Percentiles rank a stretch among this genome's conserved stretches.
Evolutionary conservation across 2,888 invertebrate genomes (phyloP).

Genomic region (Orthosia gracilis): DNA sequence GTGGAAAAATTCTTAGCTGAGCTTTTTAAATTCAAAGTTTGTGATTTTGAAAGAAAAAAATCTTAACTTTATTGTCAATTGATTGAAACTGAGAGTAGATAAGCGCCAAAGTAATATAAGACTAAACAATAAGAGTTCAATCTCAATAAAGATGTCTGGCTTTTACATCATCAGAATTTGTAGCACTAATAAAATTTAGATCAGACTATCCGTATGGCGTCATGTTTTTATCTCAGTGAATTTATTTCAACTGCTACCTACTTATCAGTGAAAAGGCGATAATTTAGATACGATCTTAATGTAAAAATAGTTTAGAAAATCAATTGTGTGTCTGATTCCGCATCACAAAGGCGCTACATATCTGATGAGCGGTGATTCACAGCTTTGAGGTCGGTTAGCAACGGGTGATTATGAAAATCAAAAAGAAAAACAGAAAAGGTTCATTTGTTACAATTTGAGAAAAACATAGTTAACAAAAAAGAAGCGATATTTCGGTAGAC

Average conservation of each 20-base stretch:
- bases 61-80: too few species aligned
- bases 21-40: too few species aligned
- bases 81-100: too few species aligned
- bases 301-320: slow-evolving; percentile 58
- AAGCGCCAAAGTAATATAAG: too few species aligned
- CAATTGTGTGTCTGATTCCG: slow-evolving; percentile 55
- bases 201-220: not conserved
- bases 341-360: slow-evolving; percentile 54
- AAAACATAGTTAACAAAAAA: too few species aligned
- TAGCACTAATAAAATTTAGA: not conserved
- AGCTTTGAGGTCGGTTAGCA: slow-evolving; percentile 13
- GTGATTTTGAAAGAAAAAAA: too few species aligned
- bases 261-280: slow-evolving; percentile 36
- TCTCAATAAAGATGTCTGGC: not conserved
- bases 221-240: slow-evolving; percentile 29
- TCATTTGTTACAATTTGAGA: not conserved
- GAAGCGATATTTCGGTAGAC: too few species aligned
- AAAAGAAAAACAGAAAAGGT: slow-evolving; percentile 8
- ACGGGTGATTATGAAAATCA: slow-evolving; percentile 19
- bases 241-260: slow-evolving; percentile 22
- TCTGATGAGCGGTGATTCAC: slow-evolving; percentile 47
- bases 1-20: too few species aligned
- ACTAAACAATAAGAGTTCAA: not conserved
- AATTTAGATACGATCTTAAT: slow-evolving; percentile 55
- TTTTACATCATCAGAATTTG: not conserved